Percentiles rank a stretch among this genome's conserved stretches.
phyloP scores from a whole-genome alignment of 2,113 vertebrate genomes.

The Malurus cyaneus region DNA sequence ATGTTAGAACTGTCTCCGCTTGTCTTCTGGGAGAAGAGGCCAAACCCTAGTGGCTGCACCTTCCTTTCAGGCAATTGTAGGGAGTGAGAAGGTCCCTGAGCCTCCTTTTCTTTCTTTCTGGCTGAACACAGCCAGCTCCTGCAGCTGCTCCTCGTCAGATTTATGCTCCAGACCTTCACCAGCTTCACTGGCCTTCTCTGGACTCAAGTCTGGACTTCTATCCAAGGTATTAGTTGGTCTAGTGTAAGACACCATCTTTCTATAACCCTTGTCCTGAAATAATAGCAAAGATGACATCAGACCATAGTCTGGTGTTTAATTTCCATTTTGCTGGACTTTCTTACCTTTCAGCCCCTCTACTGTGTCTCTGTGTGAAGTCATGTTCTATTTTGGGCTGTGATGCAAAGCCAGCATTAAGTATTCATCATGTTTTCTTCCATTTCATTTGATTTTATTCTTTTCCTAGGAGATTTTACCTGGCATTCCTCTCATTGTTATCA shows the following conservation, averaged over 20 bases:
- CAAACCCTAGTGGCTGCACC: fast-evolving
- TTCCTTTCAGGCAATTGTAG: background rate
- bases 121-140: background rate
- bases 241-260: background rate
- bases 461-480: background rate
- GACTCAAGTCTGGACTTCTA: background rate
- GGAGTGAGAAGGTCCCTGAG: background rate
- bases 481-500: background rate
- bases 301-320: background rate
- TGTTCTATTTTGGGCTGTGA: background rate
- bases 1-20: background rate
- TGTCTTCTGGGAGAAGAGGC: background rate
- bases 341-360: background rate
- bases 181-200: background rate
- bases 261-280: background rate
- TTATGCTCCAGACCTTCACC: background rate
- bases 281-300: background rate
- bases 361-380: background rate
- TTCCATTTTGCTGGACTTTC: background rate
- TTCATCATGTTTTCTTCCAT: background rate
- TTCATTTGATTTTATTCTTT: background rate
- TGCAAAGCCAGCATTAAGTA: fast-evolving
- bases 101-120: background rate
- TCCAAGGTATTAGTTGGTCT: background rate
- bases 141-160: background rate